Conservation (phyloP, 2,113 vertebrate species). For the Pimephales promelas region DNA sequence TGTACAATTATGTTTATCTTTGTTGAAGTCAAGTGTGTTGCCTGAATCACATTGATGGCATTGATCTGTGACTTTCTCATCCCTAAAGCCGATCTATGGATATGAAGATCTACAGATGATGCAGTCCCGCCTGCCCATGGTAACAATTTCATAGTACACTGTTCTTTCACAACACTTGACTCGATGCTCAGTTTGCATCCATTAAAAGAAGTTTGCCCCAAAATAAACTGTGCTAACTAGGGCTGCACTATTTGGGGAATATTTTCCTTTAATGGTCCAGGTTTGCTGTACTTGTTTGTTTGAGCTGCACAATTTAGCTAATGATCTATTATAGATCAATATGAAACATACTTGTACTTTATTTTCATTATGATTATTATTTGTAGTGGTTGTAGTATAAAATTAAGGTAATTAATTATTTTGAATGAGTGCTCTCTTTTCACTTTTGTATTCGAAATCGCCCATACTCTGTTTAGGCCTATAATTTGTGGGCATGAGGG, state of each 20-base stretch:
- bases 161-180: not conserved
- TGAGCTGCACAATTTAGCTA: not conserved
- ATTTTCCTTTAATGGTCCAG: not conserved
- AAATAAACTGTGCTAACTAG: not conserved
- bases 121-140: conserved; percentile 92
- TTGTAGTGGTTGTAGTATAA: not conserved
- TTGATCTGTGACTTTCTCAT: conserved; percentile 46
- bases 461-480: too few species aligned
- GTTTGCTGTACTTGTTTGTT: not conserved
- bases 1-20: not conserved
- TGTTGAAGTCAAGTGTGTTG: not conserved
- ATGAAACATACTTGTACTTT: not conserved
- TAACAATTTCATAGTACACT: conserved; percentile 69
- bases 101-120: conserved; percentile 97
- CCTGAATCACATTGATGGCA: not conserved
- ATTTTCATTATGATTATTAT: not conserved
- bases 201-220: too few species aligned
- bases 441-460: too few species aligned
- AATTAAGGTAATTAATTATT: too few species aligned
- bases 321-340: not conserved
- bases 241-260: not conserved
- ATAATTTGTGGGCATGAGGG: too few species aligned
- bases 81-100: conserved; percentile 88
- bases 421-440: too few species aligned
- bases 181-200: too few species aligned